A percentile compares a stretch with the other conserved stretches of the same genome.
Conservation (phyloP, 1,140 invertebrate genomes). For the Paraescarpia echinospica region DNA sequence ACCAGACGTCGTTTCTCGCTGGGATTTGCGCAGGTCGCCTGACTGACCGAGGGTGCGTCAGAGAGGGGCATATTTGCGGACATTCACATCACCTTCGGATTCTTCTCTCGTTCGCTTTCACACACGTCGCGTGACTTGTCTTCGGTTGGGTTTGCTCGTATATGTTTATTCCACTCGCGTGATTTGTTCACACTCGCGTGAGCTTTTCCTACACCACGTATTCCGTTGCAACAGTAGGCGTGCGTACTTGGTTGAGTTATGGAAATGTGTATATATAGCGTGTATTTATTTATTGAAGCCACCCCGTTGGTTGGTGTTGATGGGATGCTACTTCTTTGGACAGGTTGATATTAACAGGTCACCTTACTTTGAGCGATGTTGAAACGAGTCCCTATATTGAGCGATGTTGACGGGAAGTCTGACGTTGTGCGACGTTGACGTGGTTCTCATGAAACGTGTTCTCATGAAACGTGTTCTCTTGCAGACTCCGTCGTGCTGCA, state of each 20-base stretch:
- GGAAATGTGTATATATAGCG: too few relatives aligned
- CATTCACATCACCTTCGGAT: background rate
- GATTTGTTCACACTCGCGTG: background rate
- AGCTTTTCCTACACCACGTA: background rate
- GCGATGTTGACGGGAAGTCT: background rate
- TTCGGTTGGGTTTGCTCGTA: background rate
- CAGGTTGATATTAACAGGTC: too few relatives aligned
- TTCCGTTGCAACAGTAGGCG: background rate
- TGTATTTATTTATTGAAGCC: too few relatives aligned
- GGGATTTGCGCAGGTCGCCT: too few relatives aligned
- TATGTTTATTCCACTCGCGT: background rate
- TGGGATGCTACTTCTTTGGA: too few relatives aligned
- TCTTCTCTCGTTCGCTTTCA: background rate
- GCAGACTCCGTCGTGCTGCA: background rate
- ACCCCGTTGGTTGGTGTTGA: too few relatives aligned
- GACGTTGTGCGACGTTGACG: background rate
- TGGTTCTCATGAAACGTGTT: background rate
- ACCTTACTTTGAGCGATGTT: too few relatives aligned
- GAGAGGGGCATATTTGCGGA: background rate
- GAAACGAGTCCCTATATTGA: too few relatives aligned
- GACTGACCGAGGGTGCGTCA: background rate
- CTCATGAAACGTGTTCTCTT: background rate
- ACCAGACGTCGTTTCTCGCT: background rate
- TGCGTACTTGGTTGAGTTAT: too few relatives aligned
- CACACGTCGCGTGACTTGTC: background rate